Evolutionary conservation across 2,888 invertebrate genomes (phyloP).

Genomic region (Archaeoteleia sp.): DNA sequence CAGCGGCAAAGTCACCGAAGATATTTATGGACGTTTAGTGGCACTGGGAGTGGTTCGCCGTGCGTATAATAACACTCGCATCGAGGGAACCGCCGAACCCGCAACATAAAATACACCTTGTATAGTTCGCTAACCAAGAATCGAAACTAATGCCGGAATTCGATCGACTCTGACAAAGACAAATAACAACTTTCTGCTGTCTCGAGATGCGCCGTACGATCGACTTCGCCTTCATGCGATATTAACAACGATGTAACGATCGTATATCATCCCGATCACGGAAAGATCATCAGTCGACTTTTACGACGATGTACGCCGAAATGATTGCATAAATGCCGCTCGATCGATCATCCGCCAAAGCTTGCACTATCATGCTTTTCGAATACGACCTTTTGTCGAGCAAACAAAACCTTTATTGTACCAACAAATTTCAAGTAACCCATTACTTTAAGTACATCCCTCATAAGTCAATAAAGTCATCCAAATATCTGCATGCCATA

Average conservation of each 20-base stretch:
- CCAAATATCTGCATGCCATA: too few relatives aligned
- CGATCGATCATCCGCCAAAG: slow-evolving; percentile 40
- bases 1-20: slow-evolving; percentile 36
- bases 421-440: too few relatives aligned
- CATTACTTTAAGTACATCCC: too few relatives aligned
- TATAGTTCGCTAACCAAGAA: slow-evolving; percentile 24
- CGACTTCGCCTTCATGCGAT: slow-evolving; percentile 50
- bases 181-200: slow-evolving; percentile 38
- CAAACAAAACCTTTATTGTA: too few relatives aligned
- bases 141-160: slow-evolving; percentile 23
- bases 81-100: slow-evolving; percentile 40
- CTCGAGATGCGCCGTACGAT: slow-evolving; percentile 37
- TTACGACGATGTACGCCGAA: slow-evolving; percentile 43
- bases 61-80: slow-evolving; percentile 56
- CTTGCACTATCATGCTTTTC: not conserved
- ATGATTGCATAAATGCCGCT: slow-evolving; percentile 49
- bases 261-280: slow-evolving; percentile 51
- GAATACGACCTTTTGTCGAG: slow-evolving; percentile 29
- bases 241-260: slow-evolving; percentile 32
- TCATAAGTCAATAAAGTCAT: too few relatives aligned
- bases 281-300: slow-evolving; percentile 53
- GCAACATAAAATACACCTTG: slow-evolving; percentile 57
- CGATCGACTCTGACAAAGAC: slow-evolving; percentile 51
- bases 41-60: slow-evolving; percentile 64
- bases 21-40: slow-evolving; percentile 67